Percentiles rank a stretch among this genome's conserved stretches.
Evolutionary conservation across 2,797 vertebrate genomes (phyloP).

Genomic region (Danio albolineatus): DNA sequence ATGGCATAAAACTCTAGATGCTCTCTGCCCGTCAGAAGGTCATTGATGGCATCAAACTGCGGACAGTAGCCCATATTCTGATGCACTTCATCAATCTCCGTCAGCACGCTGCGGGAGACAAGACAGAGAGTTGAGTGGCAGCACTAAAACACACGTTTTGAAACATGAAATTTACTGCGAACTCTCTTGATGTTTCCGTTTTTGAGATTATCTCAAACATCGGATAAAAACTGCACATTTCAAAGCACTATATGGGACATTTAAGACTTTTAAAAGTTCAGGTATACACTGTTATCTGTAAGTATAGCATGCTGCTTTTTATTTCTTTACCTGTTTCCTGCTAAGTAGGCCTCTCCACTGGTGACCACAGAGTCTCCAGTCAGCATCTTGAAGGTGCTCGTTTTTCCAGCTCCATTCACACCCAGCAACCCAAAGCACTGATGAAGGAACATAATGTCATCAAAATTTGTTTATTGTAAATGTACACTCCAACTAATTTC

Average conservation of each 20-base stretch:
- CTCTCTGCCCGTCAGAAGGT: slow-evolving; percentile 88
- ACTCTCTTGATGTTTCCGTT: no score
- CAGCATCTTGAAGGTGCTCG: slow-evolving; percentile 98
- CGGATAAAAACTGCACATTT: no score
- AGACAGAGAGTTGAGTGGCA: background rate
- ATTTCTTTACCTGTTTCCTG: slow-evolving; percentile 87
- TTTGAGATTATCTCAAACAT: no score
- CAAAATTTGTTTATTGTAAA: background rate
- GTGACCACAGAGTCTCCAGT: slow-evolving; percentile 88
- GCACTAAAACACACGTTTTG: background rate
- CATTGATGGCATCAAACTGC: slow-evolving; percentile 83
- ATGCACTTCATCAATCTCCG: slow-evolving; percentile 92
- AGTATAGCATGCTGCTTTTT: background rate
- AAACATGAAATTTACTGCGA: background rate
- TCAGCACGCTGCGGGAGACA: slow-evolving; percentile 81
- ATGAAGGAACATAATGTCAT: slow-evolving; percentile 34
- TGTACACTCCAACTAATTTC: background rate
- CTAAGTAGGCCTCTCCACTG: slow-evolving; percentile 91
- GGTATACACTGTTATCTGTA: background rate
- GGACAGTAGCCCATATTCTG: slow-evolving; percentile 99
- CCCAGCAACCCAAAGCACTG: slow-evolving; percentile 97
- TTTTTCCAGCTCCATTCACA: slow-evolving; percentile 97
- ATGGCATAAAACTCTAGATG: slow-evolving; percentile 97
- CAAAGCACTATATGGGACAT: no score
- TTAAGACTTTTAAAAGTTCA: background rate